phyloP scores from a whole-genome alignment of 2,113 vertebrate genomes.

The Syrmaticus mikado region DNA sequence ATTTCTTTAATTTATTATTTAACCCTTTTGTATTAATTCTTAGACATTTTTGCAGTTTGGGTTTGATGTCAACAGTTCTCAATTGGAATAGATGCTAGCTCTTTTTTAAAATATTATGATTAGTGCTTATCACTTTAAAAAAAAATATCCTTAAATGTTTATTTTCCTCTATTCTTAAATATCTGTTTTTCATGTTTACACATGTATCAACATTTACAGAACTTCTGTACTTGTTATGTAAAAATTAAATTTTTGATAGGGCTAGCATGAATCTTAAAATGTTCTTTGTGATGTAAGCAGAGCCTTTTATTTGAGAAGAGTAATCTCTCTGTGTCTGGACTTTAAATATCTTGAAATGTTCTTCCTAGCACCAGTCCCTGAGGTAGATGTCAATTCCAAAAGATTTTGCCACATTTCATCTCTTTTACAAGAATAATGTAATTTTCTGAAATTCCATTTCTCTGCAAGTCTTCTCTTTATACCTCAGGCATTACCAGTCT shows the following conservation, averaged over 20 bases:
- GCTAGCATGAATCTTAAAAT: not conserved
- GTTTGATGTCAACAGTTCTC: not conserved
- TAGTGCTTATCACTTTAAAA: not conserved
- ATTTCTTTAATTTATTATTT: not conserved
- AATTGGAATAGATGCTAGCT: not conserved
- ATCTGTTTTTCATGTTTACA: not conserved
- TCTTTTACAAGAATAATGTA: not conserved
- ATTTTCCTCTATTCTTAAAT: not conserved
- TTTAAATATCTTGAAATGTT: not conserved
- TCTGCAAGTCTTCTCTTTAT: not conserved
- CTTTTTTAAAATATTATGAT: not conserved
- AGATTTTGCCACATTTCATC: not conserved
- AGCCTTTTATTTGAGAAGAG: not conserved
- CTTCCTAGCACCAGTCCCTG: not conserved
- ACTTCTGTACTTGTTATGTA: not conserved
- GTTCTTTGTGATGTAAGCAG: not conserved
- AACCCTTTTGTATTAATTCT: not conserved
- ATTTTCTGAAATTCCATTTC: slow-evolving; percentile 32
- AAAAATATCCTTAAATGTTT: not conserved
- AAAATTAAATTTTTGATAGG: not conserved
- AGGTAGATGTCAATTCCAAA: not conserved
- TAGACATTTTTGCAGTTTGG: not conserved
- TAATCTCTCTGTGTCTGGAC: not conserved
- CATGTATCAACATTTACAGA: not conserved
- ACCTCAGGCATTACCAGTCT: not conserved